These are phyloP conservation scores for Exocentrus adspersus DNA, from an alignment of 2,888 invertebrate species.

Conservation along the genomic window DNA sequence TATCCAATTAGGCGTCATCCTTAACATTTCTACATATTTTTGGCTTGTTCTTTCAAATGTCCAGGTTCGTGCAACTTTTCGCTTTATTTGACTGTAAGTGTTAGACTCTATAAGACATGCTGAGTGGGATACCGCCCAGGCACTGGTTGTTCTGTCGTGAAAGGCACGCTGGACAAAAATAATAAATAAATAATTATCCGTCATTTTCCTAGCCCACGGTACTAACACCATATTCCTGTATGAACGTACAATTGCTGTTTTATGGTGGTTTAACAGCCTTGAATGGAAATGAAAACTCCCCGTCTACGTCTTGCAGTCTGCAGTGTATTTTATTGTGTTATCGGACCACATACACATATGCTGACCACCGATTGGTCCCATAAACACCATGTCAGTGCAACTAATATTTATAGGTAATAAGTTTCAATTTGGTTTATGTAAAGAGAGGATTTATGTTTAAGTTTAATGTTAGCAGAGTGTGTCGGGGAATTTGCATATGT, in stretches of 20 bases:
- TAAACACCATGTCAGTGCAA: conserved; percentile 32
- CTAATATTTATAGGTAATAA: conserved; percentile 35
- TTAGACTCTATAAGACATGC: no score
- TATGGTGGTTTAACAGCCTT: background rate
- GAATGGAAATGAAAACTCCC: conserved; percentile 5
- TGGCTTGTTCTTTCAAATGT: no score
- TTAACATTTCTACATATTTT: no score
- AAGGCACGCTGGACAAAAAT: no score
- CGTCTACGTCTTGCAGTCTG: background rate
- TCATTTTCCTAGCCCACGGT: no score
- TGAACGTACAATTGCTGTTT: background rate
- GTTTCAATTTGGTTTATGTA: conserved; percentile 32
- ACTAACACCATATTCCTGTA: background rate
- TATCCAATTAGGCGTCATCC: no score
- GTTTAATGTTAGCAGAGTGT: conserved; percentile 28
- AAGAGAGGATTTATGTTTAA: conserved; percentile 30
- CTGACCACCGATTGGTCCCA: conserved; percentile 22
- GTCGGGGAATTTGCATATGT: conserved; percentile 15
- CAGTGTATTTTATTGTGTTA: conserved; percentile 6
- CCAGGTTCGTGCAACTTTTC: no score
- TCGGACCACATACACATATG: conserved; percentile 22
- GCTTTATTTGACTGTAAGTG: no score
- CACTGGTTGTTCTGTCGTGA: no score
- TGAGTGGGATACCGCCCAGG: no score
- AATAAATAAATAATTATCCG: no score